Evolutionary conservation across 2,797 vertebrate species (phyloP).

Genomic region (Salmo trutta): DNA sequence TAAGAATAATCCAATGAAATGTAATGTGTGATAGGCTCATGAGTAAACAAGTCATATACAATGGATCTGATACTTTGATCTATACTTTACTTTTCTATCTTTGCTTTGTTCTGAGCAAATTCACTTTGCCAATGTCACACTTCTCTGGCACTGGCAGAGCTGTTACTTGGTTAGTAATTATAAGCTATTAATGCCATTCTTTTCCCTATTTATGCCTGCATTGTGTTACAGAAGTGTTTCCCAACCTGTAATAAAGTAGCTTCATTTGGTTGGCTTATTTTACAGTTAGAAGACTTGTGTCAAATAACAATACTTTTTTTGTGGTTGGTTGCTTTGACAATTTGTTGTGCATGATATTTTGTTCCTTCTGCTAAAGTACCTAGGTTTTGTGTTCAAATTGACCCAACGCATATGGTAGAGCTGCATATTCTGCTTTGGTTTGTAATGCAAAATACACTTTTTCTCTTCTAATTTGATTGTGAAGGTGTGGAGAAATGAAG

Average conservation of each 20-base stretch:
- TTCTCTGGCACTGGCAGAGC: too few relatives aligned
- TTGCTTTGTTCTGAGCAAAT: background rate
- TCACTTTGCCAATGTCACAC: background rate
- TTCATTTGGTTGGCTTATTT: background rate
- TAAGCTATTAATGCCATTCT: background rate
- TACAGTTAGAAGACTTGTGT: background rate
- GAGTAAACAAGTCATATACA: background rate
- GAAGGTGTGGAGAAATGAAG: background rate
- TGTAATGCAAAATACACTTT: background rate
- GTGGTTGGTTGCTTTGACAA: background rate
- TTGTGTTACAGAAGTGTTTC: background rate
- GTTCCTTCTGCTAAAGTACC: background rate
- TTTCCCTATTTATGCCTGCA: background rate
- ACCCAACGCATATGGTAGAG: too few relatives aligned
- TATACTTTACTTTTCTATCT: background rate
- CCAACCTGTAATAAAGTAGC: background rate
- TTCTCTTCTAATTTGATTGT: too few relatives aligned
- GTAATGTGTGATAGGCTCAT: background rate
- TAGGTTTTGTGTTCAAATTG: background rate
- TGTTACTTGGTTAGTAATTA: background rate
- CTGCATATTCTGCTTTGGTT: background rate
- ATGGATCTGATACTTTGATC: background rate
- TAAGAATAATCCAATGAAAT: background rate
- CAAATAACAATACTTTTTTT: background rate
- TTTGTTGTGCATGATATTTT: background rate